Base-by-base conservation (phyloP, 2,113 vertebrate species). In the Sardina pilchardus region DNA sequence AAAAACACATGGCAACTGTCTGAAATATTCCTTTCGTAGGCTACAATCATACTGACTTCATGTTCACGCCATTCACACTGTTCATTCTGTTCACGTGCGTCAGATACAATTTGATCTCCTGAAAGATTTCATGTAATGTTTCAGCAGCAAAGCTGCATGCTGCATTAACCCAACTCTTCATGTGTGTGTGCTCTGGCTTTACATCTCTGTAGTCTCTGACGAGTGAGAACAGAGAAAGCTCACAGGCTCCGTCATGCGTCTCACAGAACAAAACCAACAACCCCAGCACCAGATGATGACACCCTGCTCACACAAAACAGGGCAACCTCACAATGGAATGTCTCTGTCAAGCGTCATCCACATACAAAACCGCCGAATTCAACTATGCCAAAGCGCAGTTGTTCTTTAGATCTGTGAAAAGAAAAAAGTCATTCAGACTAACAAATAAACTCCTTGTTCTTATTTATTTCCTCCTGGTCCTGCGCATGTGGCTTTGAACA, bases 291-390 rank as follows among this genome's bases (percentile, higher is more conserved):
- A 71, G n/a, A 71, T 71, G 63, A 71, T 71, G 63, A 34, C 63
- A 71, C 63, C n/a, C 63, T 34, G 26, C 63, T 71, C 63, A 71
- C 63, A 71, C 63, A 71, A 71, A 71, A 21, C 21, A 59, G 53
- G 26, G n/a, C 6, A 71, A 14, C 8, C 7, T 9, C 7, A 71
- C 63, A 71, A 34, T 30, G 26, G 14, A 71, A 30, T 34, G 63
- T 34, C 63, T 71, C 26, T 67, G 59, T 34, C 7, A 34, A 3
- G 63, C n/a, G 7, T 71, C 63, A 71, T 34, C 63, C 63, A 71
- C 63, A 71, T 30, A 34, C 63, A 71, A 71, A 71, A 34, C 63
- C 26, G 30, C 26, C 4, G 63, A 71, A 71, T 71, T 30, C 9
- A 34, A 30, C 63, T 34, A 34, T 34, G 26, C 63, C 63, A 71